Evolutionary conservation across 2,888 invertebrate species (phyloP).

Genomic region (Phaonia tiefii): DNA sequence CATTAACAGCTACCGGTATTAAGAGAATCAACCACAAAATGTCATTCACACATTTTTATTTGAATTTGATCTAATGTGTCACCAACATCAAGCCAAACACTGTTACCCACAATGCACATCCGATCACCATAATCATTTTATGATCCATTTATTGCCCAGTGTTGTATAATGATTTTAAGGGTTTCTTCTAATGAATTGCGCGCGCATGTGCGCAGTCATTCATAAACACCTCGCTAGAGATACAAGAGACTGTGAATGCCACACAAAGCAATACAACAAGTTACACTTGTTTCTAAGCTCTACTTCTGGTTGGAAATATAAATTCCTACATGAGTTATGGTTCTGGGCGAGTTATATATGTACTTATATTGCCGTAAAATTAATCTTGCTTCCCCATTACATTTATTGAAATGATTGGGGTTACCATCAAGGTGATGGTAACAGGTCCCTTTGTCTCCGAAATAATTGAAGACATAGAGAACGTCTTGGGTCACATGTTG

Average conservation of each 20-base stretch:
- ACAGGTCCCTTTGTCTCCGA: too few relatives aligned
- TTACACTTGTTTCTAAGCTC: conserved; percentile 22
- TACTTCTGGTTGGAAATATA: conserved; percentile 52
- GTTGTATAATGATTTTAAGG: background rate
- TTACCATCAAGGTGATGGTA: too few relatives aligned
- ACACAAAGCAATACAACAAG: too few relatives aligned
- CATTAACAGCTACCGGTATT: conserved; percentile 51
- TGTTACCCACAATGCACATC: background rate
- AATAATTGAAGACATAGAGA: too few relatives aligned
- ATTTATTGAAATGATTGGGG: too few relatives aligned
- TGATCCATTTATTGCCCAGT: conserved; percentile 28
- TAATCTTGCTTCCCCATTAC: too few relatives aligned
- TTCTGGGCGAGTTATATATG: too few relatives aligned
- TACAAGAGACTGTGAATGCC: background rate
- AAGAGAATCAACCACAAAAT: conserved; percentile 15
- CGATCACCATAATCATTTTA: background rate
- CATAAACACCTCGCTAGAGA: conserved; percentile 31
- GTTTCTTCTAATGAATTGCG: conserved; percentile 38
- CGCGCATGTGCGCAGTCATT: conserved; percentile 16
- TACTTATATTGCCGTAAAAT: too few relatives aligned
- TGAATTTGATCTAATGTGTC: conserved; percentile 5
- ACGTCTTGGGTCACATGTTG: too few relatives aligned
- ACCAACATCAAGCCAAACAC: conserved; percentile 35
- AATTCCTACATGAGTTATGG: too few relatives aligned
- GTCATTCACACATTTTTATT: conserved; percentile 34